Evolutionary conservation across 1,140 invertebrate genomes (phyloP).

Genomic region (Rhyacophila brunnea): DNA sequence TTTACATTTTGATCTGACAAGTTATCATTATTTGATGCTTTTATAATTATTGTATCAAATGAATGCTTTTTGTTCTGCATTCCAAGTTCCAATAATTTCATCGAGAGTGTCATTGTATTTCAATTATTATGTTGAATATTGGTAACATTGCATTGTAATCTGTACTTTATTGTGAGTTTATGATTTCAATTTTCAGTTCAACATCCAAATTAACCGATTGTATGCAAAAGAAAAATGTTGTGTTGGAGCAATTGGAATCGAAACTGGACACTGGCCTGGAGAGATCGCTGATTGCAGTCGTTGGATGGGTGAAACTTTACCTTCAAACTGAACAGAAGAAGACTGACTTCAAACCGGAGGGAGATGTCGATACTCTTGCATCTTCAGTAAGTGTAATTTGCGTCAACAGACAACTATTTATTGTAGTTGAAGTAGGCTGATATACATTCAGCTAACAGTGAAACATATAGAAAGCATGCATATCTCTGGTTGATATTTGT

Average conservation of each 20-base stretch:
- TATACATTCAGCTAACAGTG: too few species aligned
- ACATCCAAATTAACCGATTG: slow-evolving; percentile 86
- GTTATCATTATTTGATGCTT: too few species aligned
- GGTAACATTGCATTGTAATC: neutral
- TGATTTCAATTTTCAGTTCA: slow-evolving; percentile 60
- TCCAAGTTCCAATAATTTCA: too few species aligned
- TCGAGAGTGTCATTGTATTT: too few species aligned
- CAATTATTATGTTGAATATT: neutral
- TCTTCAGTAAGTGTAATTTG: slow-evolving; percentile 63
- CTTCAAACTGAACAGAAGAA: slow-evolving; percentile 94
- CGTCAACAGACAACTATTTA: too few species aligned
- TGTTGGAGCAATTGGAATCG: slow-evolving; percentile 85
- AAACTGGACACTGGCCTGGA: slow-evolving; percentile 92
- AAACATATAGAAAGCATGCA: too few species aligned
- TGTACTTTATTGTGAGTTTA: neutral
- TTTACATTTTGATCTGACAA: too few species aligned
- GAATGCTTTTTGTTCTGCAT: too few species aligned
- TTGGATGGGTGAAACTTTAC: slow-evolving; percentile 89
- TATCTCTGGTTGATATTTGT: too few species aligned
- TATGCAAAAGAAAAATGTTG: slow-evolving; percentile 80
- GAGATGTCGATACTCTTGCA: slow-evolving; percentile 74
- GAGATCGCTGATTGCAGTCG: slow-evolving; percentile 81
- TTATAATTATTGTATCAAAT: too few species aligned
- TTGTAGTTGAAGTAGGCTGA: too few species aligned
- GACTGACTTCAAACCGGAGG: slow-evolving; percentile 94